A percentile compares a stretch with the other conserved stretches of the same genome.
Evolutionary conservation across 2,113 vertebrate genomes (phyloP).

Genomic region (Hemicordylus capensis): DNA sequence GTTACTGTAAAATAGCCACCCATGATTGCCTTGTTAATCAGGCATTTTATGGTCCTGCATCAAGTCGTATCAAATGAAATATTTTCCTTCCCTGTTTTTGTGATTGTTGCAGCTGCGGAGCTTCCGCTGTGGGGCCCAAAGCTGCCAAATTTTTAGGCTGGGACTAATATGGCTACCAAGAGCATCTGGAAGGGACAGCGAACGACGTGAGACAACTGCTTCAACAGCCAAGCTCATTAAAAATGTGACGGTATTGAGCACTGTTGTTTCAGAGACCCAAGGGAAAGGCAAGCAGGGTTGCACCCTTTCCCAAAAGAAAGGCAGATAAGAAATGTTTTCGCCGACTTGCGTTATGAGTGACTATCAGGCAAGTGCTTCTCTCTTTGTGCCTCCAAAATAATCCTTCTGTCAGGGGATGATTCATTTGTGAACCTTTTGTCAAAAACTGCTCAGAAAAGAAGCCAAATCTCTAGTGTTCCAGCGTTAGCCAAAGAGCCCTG

Average conservation of each 20-base stretch:
- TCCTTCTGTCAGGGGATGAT: neutral
- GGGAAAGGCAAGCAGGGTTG: neutral
- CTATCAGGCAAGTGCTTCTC: neutral
- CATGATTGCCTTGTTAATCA: slow-evolving; percentile 9
- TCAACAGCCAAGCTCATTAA: neutral
- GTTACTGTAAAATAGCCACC: neutral
- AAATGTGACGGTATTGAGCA: neutral
- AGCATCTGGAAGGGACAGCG: fast-evolving
- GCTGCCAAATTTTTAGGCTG: neutral
- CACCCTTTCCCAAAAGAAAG: neutral
- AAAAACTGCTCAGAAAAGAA: neutral
- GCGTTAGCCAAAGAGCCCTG: neutral
- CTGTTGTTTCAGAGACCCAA: neutral
- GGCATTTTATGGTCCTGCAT: neutral
- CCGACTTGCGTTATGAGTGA: neutral
- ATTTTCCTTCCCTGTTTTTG: slow-evolving; percentile 22
- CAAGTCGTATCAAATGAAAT: neutral
- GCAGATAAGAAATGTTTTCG: neutral
- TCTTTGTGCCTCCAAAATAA: fast-evolving
- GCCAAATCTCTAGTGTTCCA: neutral
- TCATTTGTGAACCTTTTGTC: neutral
- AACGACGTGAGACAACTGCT: neutral
- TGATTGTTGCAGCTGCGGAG: neutral
- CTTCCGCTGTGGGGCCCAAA: fast-evolving
- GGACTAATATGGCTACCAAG: neutral